Percentiles rank a stretch among this genome's conserved stretches.
Conservation (phyloP, 2,113 vertebrate genomes). For the Nothocercus nigrocapillus region DNA sequence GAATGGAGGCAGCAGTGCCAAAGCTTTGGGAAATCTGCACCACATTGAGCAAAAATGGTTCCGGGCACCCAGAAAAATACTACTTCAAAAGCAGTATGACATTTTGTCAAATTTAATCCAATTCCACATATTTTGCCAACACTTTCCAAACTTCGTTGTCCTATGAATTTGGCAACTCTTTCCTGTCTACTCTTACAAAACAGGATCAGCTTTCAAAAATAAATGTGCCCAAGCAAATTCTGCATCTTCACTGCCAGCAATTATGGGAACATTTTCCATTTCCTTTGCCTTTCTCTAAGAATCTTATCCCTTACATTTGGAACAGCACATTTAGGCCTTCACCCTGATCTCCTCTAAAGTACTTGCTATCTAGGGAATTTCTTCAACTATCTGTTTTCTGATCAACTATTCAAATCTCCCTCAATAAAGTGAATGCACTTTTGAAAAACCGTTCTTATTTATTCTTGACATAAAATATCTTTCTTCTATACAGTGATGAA, state of each 20-base stretch:
- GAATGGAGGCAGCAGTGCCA: background rate
- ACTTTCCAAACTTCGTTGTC: slow-evolving; percentile 65
- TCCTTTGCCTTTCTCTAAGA: slow-evolving; percentile 34
- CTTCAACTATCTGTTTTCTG: background rate
- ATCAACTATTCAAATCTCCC: background rate
- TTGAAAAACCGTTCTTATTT: background rate
- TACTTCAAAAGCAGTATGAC: slow-evolving; percentile 47
- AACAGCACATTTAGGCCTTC: background rate
- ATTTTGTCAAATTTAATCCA: slow-evolving; percentile 70
- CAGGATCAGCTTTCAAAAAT: slow-evolving; percentile 63
- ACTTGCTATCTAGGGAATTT: background rate
- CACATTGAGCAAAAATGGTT: slow-evolving; percentile 32
- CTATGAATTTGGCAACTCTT: slow-evolving; percentile 50
- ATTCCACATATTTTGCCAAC: slow-evolving; percentile 54
- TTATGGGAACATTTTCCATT: slow-evolving; percentile 50
- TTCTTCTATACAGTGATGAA: background rate
- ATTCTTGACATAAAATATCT: background rate
- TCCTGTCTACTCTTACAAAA: slow-evolving; percentile 60
- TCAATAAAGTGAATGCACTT: background rate
- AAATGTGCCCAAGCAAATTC: slow-evolving; percentile 59
- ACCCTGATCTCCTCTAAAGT: background rate
- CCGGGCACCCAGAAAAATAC: slow-evolving; percentile 36
- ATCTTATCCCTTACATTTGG: background rate
- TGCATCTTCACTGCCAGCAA: slow-evolving; percentile 40
- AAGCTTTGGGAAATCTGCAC: slow-evolving; percentile 25